Percentiles rank a stretch among this genome's conserved stretches.
Conservation (phyloP, 1,140 invertebrate species). For the Zaprionus ghesquierei region DNA sequence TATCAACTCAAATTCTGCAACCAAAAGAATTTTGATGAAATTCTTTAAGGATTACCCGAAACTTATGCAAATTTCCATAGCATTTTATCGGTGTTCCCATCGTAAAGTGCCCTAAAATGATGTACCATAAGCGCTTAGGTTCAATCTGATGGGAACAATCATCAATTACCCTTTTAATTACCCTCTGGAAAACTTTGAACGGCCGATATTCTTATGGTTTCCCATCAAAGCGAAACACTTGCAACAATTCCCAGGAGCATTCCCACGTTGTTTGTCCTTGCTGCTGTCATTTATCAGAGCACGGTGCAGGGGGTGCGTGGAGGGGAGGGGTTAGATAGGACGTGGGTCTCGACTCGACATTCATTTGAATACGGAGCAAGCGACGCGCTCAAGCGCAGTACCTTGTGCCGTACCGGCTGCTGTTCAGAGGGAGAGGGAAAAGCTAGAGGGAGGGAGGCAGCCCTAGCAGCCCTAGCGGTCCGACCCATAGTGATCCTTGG, state of each 20-base stretch:
- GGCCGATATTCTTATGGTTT: slow-evolving; percentile 3
- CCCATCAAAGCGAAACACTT: slow-evolving; percentile 39
- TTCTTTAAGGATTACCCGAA: not conserved
- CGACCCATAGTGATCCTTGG: slow-evolving; percentile 15
- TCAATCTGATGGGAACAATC: not conserved
- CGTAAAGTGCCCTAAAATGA: not conserved
- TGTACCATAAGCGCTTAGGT: not conserved
- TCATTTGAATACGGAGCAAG: slow-evolving; percentile 63
- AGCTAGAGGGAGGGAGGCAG: not conserved
- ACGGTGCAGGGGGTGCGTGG: not conserved
- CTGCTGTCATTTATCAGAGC: slow-evolving; percentile 64
- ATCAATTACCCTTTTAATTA: slow-evolving; percentile 1
- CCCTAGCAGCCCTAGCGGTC: not conserved
- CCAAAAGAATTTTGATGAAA: not conserved
- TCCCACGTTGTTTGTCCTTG: slow-evolving; percentile 48
- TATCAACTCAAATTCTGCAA: too few relatives aligned
- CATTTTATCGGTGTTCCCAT: not conserved
- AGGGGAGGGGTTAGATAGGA: not conserved
- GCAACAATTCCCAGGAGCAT: slow-evolving; percentile 47
- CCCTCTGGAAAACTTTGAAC: not conserved
- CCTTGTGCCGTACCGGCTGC: slow-evolving; percentile 27
- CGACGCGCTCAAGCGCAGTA: slow-evolving; percentile 64
- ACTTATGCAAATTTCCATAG: not conserved
- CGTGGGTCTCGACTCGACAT: slow-evolving; percentile 20
- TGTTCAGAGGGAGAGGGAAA: not conserved